Percentiles rank a stretch among this genome's conserved stretches.
Conservation (phyloP, 2,113 vertebrate species). For the Caracal caracal region DNA sequence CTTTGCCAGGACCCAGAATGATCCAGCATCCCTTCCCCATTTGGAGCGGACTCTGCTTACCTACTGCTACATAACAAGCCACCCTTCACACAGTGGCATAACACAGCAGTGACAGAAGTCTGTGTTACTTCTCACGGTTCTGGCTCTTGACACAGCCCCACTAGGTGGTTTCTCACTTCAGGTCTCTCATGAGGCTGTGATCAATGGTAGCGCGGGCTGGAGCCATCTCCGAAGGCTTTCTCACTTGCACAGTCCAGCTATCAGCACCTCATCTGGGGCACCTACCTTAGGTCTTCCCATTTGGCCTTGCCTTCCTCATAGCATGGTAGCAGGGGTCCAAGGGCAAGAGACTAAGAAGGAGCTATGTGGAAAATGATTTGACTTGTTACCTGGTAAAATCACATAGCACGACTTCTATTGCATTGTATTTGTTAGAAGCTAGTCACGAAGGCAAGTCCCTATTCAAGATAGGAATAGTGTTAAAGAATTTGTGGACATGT, state of each 20-base stretch:
- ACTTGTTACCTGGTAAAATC: not conserved
- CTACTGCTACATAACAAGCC: not conserved
- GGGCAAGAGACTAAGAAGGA: not conserved
- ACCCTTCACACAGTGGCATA: rapidly evolving
- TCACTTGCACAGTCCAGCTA: not conserved
- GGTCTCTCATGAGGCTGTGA: not conserved
- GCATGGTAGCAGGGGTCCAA: not conserved
- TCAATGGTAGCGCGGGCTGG: not conserved
- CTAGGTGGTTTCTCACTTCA: not conserved
- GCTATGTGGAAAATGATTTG: rapidly evolving
- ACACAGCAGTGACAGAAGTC: not conserved
- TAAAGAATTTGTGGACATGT: not conserved
- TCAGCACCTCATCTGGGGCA: not conserved
- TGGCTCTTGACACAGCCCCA: not conserved
- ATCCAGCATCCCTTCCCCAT: not conserved
- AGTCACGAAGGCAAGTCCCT: not conserved
- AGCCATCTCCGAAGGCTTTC: not conserved
- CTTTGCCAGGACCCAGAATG: not conserved
- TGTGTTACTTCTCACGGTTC: not conserved
- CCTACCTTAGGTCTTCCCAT: not conserved
- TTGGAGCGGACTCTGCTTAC: not conserved
- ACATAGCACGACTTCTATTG: not conserved
- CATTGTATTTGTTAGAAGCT: not conserved
- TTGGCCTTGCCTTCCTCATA: not conserved
- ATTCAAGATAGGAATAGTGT: not conserved